Percentiles rank a stretch among this genome's conserved stretches.
Conservation (phyloP, 2,888 invertebrate species). For the Brachyopa scutellaris region DNA sequence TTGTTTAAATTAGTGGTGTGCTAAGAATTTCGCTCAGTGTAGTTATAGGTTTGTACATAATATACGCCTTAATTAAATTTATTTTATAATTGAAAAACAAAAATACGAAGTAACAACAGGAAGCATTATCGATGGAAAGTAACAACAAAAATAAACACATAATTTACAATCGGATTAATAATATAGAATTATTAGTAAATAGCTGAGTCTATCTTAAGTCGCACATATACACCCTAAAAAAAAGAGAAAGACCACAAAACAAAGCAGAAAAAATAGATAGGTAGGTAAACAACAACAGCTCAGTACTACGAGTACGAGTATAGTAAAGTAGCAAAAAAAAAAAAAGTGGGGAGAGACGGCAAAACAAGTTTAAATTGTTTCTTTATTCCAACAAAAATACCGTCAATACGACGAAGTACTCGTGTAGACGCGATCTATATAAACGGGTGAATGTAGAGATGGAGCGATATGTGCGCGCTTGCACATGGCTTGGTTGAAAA, state of each 20-base stretch:
- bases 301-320: not conserved
- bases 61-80: constrained; percentile 59
- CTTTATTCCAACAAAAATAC: not conserved
- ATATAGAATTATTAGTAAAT: constrained; percentile 19
- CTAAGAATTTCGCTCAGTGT: no score
- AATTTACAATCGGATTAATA: no score
- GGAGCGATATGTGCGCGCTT: not conserved
- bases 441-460: not conserved
- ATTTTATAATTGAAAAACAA: constrained; percentile 28
- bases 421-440: no score
- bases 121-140: constrained; percentile 28
- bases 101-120: constrained; percentile 18
- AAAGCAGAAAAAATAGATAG: not conserved
- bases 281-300: constrained; percentile 17
- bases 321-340: not conserved
- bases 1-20: no score
- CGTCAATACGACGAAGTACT: constrained; percentile 1
- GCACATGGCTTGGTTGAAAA: constrained; percentile 23
- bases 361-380: constrained; percentile 4
- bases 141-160: not conserved
- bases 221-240: constrained; percentile 13
- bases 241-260: not conserved
- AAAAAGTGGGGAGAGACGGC: constrained; percentile 7
- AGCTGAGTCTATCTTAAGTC: constrained; percentile 4
- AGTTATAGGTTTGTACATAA: no score